phyloP scores from a whole-genome alignment of 2,113 vertebrate species.

The Oreotrochilus melanogaster region DNA sequence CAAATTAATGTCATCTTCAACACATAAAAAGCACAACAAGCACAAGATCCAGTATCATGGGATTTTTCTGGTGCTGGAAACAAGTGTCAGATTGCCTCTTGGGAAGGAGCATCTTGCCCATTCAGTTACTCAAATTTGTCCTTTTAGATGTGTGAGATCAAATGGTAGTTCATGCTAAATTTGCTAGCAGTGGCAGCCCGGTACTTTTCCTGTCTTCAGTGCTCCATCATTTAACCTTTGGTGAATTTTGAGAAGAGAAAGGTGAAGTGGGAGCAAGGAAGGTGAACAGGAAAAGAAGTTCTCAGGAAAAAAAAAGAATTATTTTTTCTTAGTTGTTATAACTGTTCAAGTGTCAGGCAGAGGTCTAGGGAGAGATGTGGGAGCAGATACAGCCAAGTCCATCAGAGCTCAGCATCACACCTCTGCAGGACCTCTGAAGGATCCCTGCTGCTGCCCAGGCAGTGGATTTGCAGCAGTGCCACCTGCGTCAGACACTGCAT shows the following conservation, averaged over 20 bases:
- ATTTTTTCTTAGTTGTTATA: background rate
- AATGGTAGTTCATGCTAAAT: background rate
- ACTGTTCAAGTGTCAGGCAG: background rate
- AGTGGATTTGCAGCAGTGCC: background rate
- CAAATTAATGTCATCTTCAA: background rate
- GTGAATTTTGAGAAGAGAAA: background rate
- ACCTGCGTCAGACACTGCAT: rapidly evolving
- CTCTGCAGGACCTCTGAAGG: background rate
- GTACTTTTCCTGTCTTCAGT: background rate
- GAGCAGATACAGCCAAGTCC: background rate
- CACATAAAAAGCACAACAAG: background rate
- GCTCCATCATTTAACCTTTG: background rate
- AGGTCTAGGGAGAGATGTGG: too few relatives aligned
- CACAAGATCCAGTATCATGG: rapidly evolving
- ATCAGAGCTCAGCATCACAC: background rate
- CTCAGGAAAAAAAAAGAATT: background rate
- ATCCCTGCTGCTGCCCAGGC: background rate
- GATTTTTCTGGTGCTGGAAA: background rate
- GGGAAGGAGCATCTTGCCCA: background rate
- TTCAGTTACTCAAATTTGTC: background rate
- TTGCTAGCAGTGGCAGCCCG: background rate
- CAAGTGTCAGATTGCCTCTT: background rate
- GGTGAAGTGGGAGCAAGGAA: background rate
- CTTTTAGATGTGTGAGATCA: background rate
- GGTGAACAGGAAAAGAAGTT: background rate